Evolutionary conservation across 2,113 vertebrate species (phyloP).

Genomic region (Prietella phreatophila): DNA sequence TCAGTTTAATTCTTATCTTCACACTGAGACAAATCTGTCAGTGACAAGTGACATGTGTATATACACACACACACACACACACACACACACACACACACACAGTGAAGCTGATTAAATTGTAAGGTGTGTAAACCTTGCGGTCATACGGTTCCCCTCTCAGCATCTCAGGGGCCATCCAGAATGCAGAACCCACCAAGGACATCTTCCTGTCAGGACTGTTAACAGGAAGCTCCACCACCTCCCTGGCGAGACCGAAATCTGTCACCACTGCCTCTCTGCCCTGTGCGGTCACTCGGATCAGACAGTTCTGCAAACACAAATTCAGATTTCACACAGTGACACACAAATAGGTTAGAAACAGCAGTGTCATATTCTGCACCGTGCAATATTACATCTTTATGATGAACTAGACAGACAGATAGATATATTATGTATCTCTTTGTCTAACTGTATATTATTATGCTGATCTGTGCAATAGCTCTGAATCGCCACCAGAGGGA

Average conservation of each 20-base stretch:
- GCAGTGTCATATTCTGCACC: not conserved
- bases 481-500: slow-evolving; percentile 34
- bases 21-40: not conserved
- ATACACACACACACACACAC: too few species aligned
- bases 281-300: slow-evolving; percentile 61
- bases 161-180: slow-evolving; percentile 83
- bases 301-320: slow-evolving; percentile 71
- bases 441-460: not conserved
- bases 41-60: too few species aligned
- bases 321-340: not conserved
- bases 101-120: not conserved
- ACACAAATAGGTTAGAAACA: not conserved
- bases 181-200: slow-evolving; percentile 76
- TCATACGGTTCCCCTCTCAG: slow-evolving; percentile 75
- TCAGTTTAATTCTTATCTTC: not conserved
- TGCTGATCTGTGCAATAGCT: not conserved
- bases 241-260: slow-evolving; percentile 74
- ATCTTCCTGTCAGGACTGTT: slow-evolving; percentile 71
- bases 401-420: not conserved
- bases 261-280: slow-evolving; percentile 72
- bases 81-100: too few species aligned
- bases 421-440: not conserved
- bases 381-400: not conserved
- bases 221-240: slow-evolving; percentile 70
- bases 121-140: slow-evolving; percentile 64